These are phyloP conservation scores for Ictalurus furcatus DNA, from an alignment of 2,113 vertebrate species.

Conservation along the genomic window DNA sequence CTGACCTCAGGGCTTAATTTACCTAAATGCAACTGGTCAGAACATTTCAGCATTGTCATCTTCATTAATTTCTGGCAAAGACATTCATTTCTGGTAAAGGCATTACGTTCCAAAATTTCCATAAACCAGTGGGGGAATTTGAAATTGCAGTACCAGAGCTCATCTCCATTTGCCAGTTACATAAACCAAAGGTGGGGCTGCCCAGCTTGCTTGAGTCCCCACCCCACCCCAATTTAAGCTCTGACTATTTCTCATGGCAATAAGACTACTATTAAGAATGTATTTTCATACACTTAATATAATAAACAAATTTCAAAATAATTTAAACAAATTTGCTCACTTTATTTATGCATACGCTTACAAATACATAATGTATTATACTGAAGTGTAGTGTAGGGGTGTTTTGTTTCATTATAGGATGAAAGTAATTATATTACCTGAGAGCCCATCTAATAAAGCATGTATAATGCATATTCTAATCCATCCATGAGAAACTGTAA, in stretches of 20 bases:
- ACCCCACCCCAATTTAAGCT: background rate
- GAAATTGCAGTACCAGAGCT: background rate
- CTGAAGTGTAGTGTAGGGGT: background rate
- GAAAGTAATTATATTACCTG: conserved; percentile 37
- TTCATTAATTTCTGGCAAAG: background rate
- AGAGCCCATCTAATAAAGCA: conserved; percentile 22
- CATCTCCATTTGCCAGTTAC: background rate
- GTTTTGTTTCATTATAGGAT: conserved; percentile 33
- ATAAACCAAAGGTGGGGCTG: background rate
- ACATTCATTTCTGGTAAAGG: background rate
- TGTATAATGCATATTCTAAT: conserved; percentile 8
- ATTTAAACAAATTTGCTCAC: background rate
- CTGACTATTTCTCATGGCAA: background rate
- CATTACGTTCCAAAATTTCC: too few species aligned
- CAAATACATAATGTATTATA: background rate
- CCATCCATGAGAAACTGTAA: background rate
- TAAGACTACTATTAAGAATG: background rate
- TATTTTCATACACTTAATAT: background rate
- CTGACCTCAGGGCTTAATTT: background rate
- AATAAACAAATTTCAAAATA: background rate
- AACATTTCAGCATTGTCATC: background rate
- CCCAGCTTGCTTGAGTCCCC: background rate
- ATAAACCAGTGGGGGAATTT: background rate
- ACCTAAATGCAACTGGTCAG: background rate
- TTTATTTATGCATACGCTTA: background rate